Base-by-base conservation (phyloP, 1,140 invertebrate genomes). In the Drosophila tristis region DNA sequence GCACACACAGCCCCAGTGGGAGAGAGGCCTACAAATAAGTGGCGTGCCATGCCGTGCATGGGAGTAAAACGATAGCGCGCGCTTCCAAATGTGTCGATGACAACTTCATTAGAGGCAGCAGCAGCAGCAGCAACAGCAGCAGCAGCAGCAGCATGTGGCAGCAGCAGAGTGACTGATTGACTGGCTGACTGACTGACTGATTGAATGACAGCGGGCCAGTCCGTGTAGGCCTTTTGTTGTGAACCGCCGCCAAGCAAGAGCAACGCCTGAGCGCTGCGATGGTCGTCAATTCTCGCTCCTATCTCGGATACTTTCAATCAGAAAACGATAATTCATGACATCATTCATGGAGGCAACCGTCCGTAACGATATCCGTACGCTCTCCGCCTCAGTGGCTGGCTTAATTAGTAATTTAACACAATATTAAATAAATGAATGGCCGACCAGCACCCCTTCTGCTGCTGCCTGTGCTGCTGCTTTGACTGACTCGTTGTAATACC, bases 321-420 rank as follows among this genome's bases (percentile, higher is more conserved):
- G 76, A 89, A 89, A 79, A 80, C 84, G 82, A 90, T 90, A 90
- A 90, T 78, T 90, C 75, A 90, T 90, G 86, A 90, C 87, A 90
- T 90, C 86, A 90, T 74, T 39, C 74, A 61, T 50, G 53, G 35
- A 50, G 48, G 39, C 49, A 45, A 55, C 42, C 42, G 63, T 29
- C 72, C 80, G 75, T 61, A 76, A 70, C 67, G 75, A 64, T 64
- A 29, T 13, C 43, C 35, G 45, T 25, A 50, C 66, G 15, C 61
- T 65, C 75, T 53, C 64, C 74, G 81, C 74, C 81, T 74, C 74
- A 87, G 78, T 78, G 74, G 48, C 51, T 81, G 68, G 66, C 78
- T 86, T 86, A 86, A 86, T 86, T 86, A 80, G 74, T 81, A 86
- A 86, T 86, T 86, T 86, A 87, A 86, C 81, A 86, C 82, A 87